A percentile compares a stretch with the other conserved stretches of the same genome.
These are phyloP conservation scores for Zaprionus davidi DNA, from an alignment of 1,140 invertebrate species.

Conservation along the genomic window DNA sequence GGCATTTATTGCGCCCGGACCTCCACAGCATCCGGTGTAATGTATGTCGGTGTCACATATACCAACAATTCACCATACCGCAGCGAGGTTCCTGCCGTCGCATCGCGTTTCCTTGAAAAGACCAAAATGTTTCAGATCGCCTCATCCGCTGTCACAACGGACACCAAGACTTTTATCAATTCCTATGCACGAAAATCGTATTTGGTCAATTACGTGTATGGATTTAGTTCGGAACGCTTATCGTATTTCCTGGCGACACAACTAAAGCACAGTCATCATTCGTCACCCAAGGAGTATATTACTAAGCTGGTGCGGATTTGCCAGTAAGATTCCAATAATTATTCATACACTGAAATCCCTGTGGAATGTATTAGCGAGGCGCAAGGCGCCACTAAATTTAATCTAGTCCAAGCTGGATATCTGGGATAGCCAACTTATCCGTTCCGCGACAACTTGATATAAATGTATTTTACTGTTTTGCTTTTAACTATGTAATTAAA, in stretches of 20 bases:
- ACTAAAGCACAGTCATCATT: constrained; percentile 90
- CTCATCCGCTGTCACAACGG: constrained; percentile 95
- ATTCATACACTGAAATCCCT: constrained; percentile 99
- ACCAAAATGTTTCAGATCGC: constrained; percentile 95
- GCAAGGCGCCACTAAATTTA: constrained; percentile 91
- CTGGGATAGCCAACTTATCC: too few species aligned
- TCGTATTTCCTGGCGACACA: constrained; percentile 99
- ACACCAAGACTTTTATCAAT: constrained; percentile 96
- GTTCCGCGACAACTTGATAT: too few species aligned
- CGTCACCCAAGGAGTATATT: constrained; percentile 89
- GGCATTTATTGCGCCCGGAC: constrained; percentile 97
- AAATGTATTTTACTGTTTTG: too few species aligned
- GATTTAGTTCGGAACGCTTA: constrained; percentile 97
- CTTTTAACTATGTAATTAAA: too few species aligned
- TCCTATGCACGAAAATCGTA: constrained; percentile 95
- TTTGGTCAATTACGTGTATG: constrained; percentile 98
- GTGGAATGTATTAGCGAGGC: constrained; percentile 93
- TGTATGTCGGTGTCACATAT: constrained; percentile 98
- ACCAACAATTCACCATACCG: constrained; percentile 96
- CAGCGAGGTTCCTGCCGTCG: constrained; percentile 96
- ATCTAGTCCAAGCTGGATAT: constrained; percentile 96
- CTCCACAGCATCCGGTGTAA: constrained; percentile 95
- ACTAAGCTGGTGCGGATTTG: constrained; percentile 98
- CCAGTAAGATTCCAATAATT: constrained; percentile 97
- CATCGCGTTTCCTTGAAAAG: constrained; percentile 94